Evolutionary conservation across 2,888 invertebrate species (phyloP).

Genomic region (Drosophila lutescens): DNA sequence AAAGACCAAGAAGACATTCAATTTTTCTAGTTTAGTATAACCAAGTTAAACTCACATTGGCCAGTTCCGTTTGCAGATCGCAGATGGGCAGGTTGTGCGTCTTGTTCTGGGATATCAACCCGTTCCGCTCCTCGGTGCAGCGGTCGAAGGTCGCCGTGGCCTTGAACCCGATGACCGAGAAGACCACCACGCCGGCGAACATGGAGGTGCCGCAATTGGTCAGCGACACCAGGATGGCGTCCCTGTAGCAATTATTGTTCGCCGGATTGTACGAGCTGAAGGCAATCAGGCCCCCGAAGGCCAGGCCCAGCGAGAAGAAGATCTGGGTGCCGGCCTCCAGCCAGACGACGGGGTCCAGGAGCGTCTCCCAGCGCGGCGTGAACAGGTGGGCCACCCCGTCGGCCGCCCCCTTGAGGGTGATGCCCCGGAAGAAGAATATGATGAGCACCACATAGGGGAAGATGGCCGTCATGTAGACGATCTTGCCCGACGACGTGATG

Average conservation of each 20-base stretch:
- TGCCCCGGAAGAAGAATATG: constrained; percentile 97
- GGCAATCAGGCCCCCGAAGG: constrained; percentile 97
- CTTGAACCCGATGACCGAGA: constrained; percentile 97
- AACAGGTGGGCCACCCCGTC: constrained; percentile 95
- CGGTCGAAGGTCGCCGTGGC: constrained; percentile 84
- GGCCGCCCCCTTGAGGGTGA: constrained; percentile 91
- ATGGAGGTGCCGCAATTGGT: constrained; percentile 98
- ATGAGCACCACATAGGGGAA: constrained; percentile 98
- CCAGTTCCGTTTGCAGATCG: constrained; percentile 93
- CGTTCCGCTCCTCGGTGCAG: constrained; percentile 83
- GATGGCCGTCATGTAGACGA: constrained; percentile 97
- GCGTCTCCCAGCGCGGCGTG: constrained; percentile 95
- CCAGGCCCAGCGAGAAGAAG: constrained; percentile 97
- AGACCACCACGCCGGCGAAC: constrained; percentile 98
- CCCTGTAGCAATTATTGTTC: constrained; percentile 97
- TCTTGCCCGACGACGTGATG: constrained; percentile 98
- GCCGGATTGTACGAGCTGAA: constrained; percentile 97
- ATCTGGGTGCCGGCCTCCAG: constrained; percentile 98
- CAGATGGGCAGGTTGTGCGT: constrained; percentile 90
- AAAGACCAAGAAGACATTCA: no score
- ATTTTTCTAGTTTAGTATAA: no score
- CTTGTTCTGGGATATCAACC: constrained; percentile 86
- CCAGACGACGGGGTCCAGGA: constrained; percentile 98
- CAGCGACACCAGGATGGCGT: constrained; percentile 95
- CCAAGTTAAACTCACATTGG: constrained; percentile 88